A percentile compares a stretch with the other conserved stretches of the same genome.
These are phyloP conservation scores for Tanaodytes sp. DNA, from an alignment of 2,888 invertebrate species.

Conservation along the genomic window DNA sequence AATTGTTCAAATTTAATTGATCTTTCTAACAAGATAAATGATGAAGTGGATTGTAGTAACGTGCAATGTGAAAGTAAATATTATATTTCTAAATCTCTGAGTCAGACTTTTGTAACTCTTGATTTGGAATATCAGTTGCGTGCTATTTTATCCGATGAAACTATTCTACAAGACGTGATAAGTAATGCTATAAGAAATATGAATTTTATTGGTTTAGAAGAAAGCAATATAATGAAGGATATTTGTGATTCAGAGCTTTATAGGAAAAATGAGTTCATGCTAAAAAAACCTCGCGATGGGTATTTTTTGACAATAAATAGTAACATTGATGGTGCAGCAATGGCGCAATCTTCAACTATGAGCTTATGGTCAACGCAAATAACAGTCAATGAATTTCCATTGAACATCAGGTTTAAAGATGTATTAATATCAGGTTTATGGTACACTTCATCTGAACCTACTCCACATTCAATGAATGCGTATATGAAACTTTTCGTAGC, in stretches of 20 bases:
- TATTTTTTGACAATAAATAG: slow-evolving; percentile 36
- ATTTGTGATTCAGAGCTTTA: slow-evolving; percentile 1
- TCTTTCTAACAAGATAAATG: too few species aligned
- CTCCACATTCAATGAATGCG: slow-evolving; percentile 43
- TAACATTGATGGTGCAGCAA: slow-evolving; percentile 44
- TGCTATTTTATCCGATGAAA: slow-evolving; percentile 13
- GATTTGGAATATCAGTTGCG: slow-evolving; percentile 43
- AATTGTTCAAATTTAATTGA: too few species aligned
- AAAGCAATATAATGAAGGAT: slow-evolving; percentile 29
- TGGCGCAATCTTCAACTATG: slow-evolving; percentile 27
- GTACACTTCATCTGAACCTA: slow-evolving; percentile 38
- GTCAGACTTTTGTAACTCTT: slow-evolving; percentile 26
- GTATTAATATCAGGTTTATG: slow-evolving; percentile 44
- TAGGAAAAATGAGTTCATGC: neutral
- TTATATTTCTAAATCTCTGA: too few species aligned
- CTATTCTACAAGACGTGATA: slow-evolving; percentile 15
- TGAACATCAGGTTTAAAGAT: slow-evolving; percentile 32
- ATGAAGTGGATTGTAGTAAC: too few species aligned
- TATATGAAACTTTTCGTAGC: slow-evolving; percentile 32
- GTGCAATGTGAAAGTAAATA: too few species aligned
- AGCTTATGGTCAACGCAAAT: slow-evolving; percentile 49
- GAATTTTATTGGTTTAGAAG: slow-evolving; percentile 14
- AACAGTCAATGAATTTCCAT: slow-evolving; percentile 49
- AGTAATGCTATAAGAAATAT: slow-evolving; percentile 20
- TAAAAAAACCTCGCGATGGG: slow-evolving; percentile 7